These are phyloP conservation scores for Cladorhizidae sp. DNA, from an alignment of 37 sponge, comb jelly and placozoan species.

Conservation along the genomic window DNA sequence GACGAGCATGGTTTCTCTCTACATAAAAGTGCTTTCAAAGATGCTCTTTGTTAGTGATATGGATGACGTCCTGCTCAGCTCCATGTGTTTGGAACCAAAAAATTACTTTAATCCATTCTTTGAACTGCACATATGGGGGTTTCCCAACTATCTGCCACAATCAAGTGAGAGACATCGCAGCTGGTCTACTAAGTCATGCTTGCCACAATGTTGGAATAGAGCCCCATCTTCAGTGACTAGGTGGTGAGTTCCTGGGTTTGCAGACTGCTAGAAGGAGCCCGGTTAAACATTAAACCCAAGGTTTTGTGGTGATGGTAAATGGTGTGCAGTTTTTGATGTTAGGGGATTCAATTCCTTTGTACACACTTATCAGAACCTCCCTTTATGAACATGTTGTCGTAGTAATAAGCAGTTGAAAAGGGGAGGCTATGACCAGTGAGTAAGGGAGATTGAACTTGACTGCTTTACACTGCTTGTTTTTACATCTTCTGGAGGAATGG, in stretches of 20 bases:
- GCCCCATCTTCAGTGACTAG: slow-evolving; percentile 15
- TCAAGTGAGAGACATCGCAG: slow-evolving; percentile 36
- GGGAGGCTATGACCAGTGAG: slow-evolving; percentile 1
- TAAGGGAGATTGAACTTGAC: not conserved
- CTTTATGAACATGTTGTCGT: not conserved
- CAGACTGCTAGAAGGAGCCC: slow-evolving; percentile 26
- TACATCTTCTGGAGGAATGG: too few relatives aligned
- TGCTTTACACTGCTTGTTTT: not conserved
- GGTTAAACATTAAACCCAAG: slow-evolving; percentile 18
- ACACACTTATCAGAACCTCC: not conserved
- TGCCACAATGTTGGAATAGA: slow-evolving; percentile 44
- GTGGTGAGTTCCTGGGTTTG: slow-evolving; percentile 10
- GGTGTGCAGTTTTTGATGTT: slow-evolving; percentile 43
- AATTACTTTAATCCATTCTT: not conserved
- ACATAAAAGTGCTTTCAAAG: not conserved
- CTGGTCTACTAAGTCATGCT: slow-evolving; percentile 28
- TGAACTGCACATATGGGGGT: slow-evolving; percentile 8
- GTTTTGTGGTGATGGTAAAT: slow-evolving; percentile 12
- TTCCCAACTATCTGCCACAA: slow-evolving; percentile 45
- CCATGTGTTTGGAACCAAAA: not conserved
- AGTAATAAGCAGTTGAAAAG: not conserved
- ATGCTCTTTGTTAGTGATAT: not conserved
- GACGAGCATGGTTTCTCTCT: not conserved
- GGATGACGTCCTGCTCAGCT: not conserved
- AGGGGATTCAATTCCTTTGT: slow-evolving; percentile 24